A percentile compares a stretch with the other conserved stretches of the same genome.
phyloP scores from a whole-genome alignment of 2,797 vertebrate species.

The Phyllotis vaccarum region DNA sequence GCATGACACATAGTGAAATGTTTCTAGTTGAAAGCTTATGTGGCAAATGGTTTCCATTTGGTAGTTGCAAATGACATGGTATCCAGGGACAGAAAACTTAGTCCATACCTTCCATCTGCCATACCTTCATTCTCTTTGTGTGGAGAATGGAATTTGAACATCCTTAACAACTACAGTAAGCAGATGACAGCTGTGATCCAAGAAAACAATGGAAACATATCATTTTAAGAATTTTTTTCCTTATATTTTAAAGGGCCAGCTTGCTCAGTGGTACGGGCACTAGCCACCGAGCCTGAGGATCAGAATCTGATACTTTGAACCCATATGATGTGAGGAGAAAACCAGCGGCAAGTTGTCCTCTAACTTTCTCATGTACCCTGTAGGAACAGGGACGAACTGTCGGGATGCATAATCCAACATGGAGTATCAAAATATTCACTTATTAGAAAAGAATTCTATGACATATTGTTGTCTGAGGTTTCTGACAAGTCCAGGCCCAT shows the following conservation, averaged over 20 bases:
- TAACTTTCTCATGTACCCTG: not conserved
- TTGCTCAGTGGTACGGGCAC: not conserved
- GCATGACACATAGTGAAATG: not conserved
- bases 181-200: not conserved
- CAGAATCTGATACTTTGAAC: too few relatives aligned
- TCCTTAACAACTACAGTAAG: constrained; percentile 25
- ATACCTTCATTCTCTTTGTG: not conserved
- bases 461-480: not conserved
- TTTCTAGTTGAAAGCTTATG: not conserved
- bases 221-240: constrained; percentile 6
- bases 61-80: not conserved
- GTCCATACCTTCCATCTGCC: not conserved
- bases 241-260: not conserved
- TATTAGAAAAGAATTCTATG: not conserved
- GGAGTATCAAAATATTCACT: not conserved
- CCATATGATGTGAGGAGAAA: too few relatives aligned
- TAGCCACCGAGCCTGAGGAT: too few relatives aligned
- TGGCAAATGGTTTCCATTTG: not conserved
- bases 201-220: constrained; percentile 4
- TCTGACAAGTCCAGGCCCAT: too few relatives aligned
- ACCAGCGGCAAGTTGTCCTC: not conserved
- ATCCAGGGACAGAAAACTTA: not conserved
- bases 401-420: not conserved
- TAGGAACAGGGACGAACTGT: not conserved
- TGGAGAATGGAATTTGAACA: constrained; percentile 37